These are phyloP conservation scores for Dynastes grantii DNA, from an alignment of 2,888 invertebrate genomes.

Conservation along the genomic window DNA sequence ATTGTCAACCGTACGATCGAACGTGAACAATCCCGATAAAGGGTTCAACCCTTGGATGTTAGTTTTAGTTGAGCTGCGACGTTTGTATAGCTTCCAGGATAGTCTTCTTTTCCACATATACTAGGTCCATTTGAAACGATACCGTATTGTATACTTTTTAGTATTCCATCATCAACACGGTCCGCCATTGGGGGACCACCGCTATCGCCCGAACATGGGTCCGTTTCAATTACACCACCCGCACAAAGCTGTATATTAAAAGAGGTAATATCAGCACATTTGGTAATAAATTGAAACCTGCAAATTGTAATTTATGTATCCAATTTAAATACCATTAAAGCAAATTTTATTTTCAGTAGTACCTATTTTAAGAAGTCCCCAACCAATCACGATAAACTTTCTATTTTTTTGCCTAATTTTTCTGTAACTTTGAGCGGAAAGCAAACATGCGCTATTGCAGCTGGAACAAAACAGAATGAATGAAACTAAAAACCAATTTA, in stretches of 20 bases:
- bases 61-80: constrained; percentile 66
- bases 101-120: constrained; percentile 70
- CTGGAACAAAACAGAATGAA: not conserved
- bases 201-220: constrained; percentile 75
- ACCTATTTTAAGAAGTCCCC: not conserved
- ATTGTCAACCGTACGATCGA: too few species aligned
- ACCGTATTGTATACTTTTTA: constrained; percentile 64
- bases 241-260: constrained; percentile 63
- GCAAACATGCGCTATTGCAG: not conserved
- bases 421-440: not conserved
- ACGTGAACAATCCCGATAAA: too few species aligned
- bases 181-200: constrained; percentile 80
- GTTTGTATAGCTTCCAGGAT: constrained; percentile 79
- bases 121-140: constrained; percentile 74
- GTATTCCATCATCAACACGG: constrained; percentile 61
- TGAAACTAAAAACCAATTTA: too few species aligned
- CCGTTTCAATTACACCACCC: constrained; percentile 76
- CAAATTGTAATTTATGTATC: not conserved
- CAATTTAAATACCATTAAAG: not conserved
- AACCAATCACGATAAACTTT: not conserved
- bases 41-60: too few species aligned
- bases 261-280: not conserved
- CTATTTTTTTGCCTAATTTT: not conserved
- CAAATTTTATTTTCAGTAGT: not conserved
- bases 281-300: not conserved